Conservation (phyloP, 2,888 invertebrate genomes). For the Acleris laterana region DNA sequence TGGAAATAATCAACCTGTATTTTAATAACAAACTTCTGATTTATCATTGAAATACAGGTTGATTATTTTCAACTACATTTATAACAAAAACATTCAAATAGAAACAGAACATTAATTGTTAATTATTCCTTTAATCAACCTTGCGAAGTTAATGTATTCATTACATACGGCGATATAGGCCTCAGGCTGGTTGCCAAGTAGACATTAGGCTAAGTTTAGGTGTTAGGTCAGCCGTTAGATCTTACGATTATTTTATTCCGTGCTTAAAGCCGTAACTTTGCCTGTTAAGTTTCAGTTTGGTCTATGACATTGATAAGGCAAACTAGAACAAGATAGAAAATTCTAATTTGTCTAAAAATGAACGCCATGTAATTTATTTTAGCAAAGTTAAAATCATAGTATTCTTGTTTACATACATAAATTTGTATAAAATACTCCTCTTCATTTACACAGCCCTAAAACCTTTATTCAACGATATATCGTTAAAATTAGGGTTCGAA, state of each 20-base stretch:
- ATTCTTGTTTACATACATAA: neutral
- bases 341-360: too few species aligned
- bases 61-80: neutral
- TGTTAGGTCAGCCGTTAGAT: neutral
- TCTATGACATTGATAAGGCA: too few species aligned
- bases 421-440: too few species aligned
- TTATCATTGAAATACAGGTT: neutral
- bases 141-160: constrained; percentile 1
- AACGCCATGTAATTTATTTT: too few species aligned
- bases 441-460: neutral
- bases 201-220: constrained; percentile 1
- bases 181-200: neutral
- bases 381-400: neutral
- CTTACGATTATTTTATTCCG: neutral
- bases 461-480: neutral
- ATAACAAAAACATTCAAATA: neutral
- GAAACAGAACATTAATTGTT: neutral
- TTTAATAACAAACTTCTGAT: too few species aligned
- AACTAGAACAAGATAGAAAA: too few species aligned
- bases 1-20: too few species aligned
- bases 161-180: neutral
- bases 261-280: neutral
- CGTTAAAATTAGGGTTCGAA: neutral
- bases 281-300: too few species aligned
- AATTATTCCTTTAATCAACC: neutral